Base-by-base conservation (phyloP, 2,888 invertebrate species). In the Calephelis perditalis region DNA sequence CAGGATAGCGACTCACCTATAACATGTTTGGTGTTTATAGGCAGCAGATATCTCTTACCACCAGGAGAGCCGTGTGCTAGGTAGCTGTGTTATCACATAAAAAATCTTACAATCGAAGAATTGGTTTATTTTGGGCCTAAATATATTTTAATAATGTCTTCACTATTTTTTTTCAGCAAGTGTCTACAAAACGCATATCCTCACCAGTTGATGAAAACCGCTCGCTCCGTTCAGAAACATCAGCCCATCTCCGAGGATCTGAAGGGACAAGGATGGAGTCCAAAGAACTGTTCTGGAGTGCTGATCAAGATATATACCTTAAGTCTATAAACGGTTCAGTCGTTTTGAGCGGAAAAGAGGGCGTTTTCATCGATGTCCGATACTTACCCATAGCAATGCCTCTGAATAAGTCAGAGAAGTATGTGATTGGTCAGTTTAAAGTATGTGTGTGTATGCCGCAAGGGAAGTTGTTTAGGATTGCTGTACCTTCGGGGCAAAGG, bases 361-460 rank as follows among this genome's bases (percentile, higher is more conserved):
- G 96, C 0, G 91, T 96, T 0, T 93, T 89, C 59, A 84, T 97
- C 0, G 95, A 96, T 72, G 92, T 95, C 0, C 92, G 94, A 54
- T 93, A 93, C 66, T 85, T 96, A 12, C 96, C 96, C 0, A 92
- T 95, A 56, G 95, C 94, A 40, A 67, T 90, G 75, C 65, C 82
- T 65, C 40, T 89, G 69, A 74, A 89, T 74, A 72, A 80, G 46
- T 79, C 78, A 0, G 84, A 79, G 2, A 76, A 73, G 10, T 66
- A 73, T 1, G 76, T 73, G 0, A 77, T 78, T 0, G 88, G 93
- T 0, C 96, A 97, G 76, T 97, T 94, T 72, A 97, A 97, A 78
- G 92, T 98, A 0, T 98, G 97, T 71, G 94, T 97, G 0, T 97
- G 97, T 74, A 96, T 97, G 96, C 97, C 97, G 0, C 94, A 95